Base-by-base conservation (phyloP, 2,888 invertebrate species). In the Buathra laborator region DNA sequence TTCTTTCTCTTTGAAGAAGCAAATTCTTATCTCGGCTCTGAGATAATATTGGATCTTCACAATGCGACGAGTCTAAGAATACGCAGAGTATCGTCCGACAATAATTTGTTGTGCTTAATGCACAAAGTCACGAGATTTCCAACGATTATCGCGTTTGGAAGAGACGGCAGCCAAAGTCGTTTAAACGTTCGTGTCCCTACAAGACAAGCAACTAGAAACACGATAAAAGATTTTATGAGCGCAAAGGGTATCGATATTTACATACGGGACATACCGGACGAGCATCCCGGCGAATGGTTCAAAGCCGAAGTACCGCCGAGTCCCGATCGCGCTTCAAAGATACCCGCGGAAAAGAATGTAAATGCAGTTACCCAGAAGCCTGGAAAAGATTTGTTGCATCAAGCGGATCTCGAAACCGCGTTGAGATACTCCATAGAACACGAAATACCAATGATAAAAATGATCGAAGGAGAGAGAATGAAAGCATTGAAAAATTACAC, bases 381-480 rank as follows among this genome's bases (percentile, higher is more conserved):
- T 86, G 92, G 93, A 89, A 94, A 94, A 46, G 96, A 97, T 92
- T 93, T 95, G 5, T 95, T 99, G 0, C 98, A 97, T 93, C 97
- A 98, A 94, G 96, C 96, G 87, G 99, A 99, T 94, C 94, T 99
- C 82, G 98, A 98, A 94, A 97, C 97, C 90, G 97, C 98, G 0
- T 93, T 99, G n/a, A 95, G 96, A 88, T 97, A 97, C 90, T 96
- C 97, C 67, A 94, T 99, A 32, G 96, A 96, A 87, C 97, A 97
- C 89, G 99, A 99, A 95, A 96, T 99, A 37, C 95, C 97, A 3
- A 95, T 96, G 85, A 94, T 95, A 56, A 96, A 96, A 91, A 92
- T 93, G 19, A 96, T 99, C 67, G 94, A 94, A 24, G 97, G 97
- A 1, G 97, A 97, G 85, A 95, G 96, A 81, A 93, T 98, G 75